Base-by-base conservation (phyloP, 2,888 invertebrate genomes). In the Eurytoma adleriae region DNA sequence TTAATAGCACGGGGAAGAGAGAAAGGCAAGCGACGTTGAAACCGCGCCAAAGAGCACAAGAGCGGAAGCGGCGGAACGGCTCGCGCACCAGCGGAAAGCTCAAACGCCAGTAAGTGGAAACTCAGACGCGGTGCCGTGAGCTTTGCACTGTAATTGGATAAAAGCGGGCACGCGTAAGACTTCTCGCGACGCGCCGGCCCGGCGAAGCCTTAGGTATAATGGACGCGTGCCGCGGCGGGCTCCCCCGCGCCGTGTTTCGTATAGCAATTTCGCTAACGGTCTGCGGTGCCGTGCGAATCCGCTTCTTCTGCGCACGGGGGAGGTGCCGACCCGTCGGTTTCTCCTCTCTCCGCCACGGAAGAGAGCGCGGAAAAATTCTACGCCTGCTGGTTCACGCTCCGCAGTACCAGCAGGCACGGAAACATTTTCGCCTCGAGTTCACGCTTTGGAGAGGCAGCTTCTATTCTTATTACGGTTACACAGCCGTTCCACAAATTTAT, bases 131-230 rank as follows among this genome's bases (percentile, higher is more conserved):
- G 13, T 2, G 16, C n/a, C 54, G 10, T 10, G 68, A 14, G 61
- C 61, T 72, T 30, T 24, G 62, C 59, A 50, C 56, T 72, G 82
- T 88, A 88, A 88, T 88, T 85, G 87, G 88, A 88, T 88, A 82
- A 84, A 86, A 40, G 40, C 73, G 69, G 72, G 81, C 84, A 82
- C 79, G 81, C 80, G 82, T 88, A 86, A 83, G 88, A 87, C 87
- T 88, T 88, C 88, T 77, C 74, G 79, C 66, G 54, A 10, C 64
- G 64, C 83, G 83, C 82, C 83, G 82, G 24, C 24, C 24, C 24
- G 30, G 70, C 69, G 87, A 87, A 87, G 84, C 87, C 87, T 83
- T 68, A 68, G 20, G 30, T n/a, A 2, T 3, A 40, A 62, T 62
- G 30, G 27, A 62, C n/a, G 62, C 62, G 24, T 30, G 30, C 24